Conservation (phyloP, 2,113 vertebrate genomes). For the Syngnathus floridae region DNA sequence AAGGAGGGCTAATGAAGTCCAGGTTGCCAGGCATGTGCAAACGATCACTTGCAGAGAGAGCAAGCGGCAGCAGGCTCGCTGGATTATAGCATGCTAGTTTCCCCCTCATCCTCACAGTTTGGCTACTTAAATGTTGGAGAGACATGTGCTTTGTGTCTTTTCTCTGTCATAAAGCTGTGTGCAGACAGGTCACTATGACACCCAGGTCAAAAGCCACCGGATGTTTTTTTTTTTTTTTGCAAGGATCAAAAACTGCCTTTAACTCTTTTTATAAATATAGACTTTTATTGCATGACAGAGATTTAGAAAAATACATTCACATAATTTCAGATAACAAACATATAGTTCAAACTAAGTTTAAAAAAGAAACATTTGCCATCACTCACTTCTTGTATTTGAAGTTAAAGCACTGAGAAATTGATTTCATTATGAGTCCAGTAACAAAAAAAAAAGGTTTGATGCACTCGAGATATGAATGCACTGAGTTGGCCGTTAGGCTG, state of each 20-base stretch:
- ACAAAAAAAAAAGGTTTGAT: constrained; percentile 17
- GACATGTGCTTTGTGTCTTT: constrained; percentile 31
- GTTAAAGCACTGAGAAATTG: constrained; percentile 73
- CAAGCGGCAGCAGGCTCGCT: constrained; percentile 45
- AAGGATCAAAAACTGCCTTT: constrained; percentile 24
- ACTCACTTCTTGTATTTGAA: constrained; percentile 85
- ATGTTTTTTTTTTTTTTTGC: background rate
- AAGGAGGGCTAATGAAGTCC: constrained; percentile 72
- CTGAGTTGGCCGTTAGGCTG: constrained; percentile 34
- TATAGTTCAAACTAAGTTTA: constrained; percentile 75
- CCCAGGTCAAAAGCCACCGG: background rate
- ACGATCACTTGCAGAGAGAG: constrained; percentile 65
- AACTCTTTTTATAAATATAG: constrained; percentile 93
- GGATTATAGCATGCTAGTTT: constrained; percentile 54
- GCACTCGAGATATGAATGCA: constrained; percentile 21
- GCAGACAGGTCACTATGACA: background rate
- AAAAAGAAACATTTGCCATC: constrained; percentile 70
- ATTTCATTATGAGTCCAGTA: constrained; percentile 22
- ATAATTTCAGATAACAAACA: constrained; percentile 98
- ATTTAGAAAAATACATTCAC: constrained; percentile 99
- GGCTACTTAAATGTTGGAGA: constrained; percentile 44
- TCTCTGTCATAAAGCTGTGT: constrained; percentile 25
- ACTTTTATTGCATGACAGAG: constrained; percentile 97
- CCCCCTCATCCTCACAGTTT: constrained; percentile 34
- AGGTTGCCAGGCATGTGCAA: constrained; percentile 73